A percentile compares a stretch with the other conserved stretches of the same genome.
phyloP scores from a whole-genome alignment of 1,140 invertebrate genomes.

The Parasteatoda tepidariorum region DNA sequence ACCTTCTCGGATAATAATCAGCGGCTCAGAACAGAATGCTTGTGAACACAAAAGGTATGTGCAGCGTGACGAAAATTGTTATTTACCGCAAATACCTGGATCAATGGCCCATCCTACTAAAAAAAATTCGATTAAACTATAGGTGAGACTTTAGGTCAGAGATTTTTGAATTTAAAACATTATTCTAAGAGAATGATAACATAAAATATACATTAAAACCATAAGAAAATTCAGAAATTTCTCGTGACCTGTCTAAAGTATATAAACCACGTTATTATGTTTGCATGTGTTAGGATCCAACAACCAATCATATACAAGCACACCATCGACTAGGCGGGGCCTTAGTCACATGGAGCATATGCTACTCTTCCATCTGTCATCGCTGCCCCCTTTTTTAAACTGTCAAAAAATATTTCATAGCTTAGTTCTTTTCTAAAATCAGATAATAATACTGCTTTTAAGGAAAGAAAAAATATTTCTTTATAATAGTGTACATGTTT shows the following conservation, averaged over 20 bases:
- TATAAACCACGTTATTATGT: slow-evolving; percentile 59
- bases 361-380: slow-evolving; percentile 29
- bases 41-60: slow-evolving; percentile 33
- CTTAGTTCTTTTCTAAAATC: not conserved
- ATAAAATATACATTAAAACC: not conserved
- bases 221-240: slow-evolving; percentile 14
- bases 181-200: not conserved
- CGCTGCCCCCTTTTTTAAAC: not conserved
- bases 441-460: not conserved
- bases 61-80: slow-evolving; percentile 55
- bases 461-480: not conserved
- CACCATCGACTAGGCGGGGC: slow-evolving; percentile 39
- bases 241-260: slow-evolving; percentile 53
- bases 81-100: slow-evolving; percentile 55
- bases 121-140: not conserved
- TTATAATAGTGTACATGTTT: not conserved
- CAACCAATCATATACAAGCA: slow-evolving; percentile 38
- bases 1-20: too few relatives aligned
- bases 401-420: not conserved
- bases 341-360: slow-evolving; percentile 52
- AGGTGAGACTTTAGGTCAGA: not conserved
- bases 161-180: not conserved
- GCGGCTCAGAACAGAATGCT: not conserved
- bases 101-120: slow-evolving; percentile 34
- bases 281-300: slow-evolving; percentile 37